phyloP scores from a whole-genome alignment of 2,797 vertebrate genomes.

The Tenualosa thibaudeaui region DNA sequence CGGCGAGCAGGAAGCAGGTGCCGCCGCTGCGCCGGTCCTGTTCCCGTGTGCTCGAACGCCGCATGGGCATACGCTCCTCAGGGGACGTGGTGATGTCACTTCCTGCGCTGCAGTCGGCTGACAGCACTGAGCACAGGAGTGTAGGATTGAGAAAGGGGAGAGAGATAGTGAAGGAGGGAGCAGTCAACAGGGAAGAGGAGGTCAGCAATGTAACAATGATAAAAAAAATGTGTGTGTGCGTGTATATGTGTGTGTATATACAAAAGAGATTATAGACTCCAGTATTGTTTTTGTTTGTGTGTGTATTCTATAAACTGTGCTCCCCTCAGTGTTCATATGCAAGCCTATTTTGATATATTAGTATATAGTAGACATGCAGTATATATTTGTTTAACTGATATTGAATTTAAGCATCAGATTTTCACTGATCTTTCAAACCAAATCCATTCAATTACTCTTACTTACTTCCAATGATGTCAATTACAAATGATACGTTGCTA shows the following conservation, averaged over 20 bases:
- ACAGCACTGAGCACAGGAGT: constrained; percentile 74
- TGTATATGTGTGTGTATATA: background rate
- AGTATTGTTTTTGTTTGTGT: background rate
- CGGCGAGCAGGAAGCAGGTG: constrained; percentile 92
- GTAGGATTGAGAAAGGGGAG: background rate
- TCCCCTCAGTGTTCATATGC: background rate
- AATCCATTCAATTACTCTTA: background rate
- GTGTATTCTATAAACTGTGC: background rate
- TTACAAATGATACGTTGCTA: background rate
- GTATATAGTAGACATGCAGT: too few relatives aligned
- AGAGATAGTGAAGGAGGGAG: background rate
- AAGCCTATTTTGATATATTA: background rate
- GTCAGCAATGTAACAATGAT: background rate
- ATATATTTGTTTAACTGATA: background rate
- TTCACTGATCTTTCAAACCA: background rate
- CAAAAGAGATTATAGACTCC: background rate
- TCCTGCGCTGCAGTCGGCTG: constrained; percentile 92
- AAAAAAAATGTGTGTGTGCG: background rate
- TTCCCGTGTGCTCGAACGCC: constrained; percentile 89
- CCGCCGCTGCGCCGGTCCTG: constrained; percentile 87
- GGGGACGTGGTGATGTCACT: constrained; percentile 92
- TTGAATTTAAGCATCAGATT: background rate
- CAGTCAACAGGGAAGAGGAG: background rate
- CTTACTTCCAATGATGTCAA: background rate
- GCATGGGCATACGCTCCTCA: constrained; percentile 88